Conservation (phyloP, 2,888 invertebrate genomes). For the Perizoma flavofasciatum region DNA sequence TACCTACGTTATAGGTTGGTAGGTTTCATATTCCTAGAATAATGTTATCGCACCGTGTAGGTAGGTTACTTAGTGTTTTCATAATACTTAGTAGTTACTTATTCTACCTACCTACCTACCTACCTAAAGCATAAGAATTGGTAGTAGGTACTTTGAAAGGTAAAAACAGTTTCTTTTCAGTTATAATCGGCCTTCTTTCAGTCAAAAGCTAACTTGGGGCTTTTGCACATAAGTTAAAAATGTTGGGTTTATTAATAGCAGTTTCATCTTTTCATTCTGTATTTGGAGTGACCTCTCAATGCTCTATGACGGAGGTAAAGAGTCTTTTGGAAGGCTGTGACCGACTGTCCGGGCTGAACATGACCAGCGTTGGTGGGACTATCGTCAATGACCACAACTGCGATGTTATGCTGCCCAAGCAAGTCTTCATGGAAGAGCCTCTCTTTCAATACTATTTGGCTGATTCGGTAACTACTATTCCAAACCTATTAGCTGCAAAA, state of each 20-base stretch:
- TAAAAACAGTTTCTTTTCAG: neutral
- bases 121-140: neutral
- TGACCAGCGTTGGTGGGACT: conserved; percentile 73
- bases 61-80: conserved; percentile 14
- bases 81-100: conserved; percentile 9
- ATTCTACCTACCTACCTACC: neutral
- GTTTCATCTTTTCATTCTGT: conserved; percentile 39
- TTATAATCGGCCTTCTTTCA: conserved; percentile 2
- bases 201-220: conserved; percentile 16
- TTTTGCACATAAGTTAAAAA: conserved; percentile 6
- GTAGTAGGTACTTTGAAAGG: neutral
- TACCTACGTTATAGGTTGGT: neutral
- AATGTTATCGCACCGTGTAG: conserved; percentile 24
- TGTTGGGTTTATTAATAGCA: conserved; percentile 32
- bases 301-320: conserved; percentile 63
- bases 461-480: conserved; percentile 56
- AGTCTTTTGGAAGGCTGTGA: conserved; percentile 73
- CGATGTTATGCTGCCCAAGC: conserved; percentile 73
- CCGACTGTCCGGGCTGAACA: conserved; percentile 64
- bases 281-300: conserved; percentile 48
- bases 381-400: conserved; percentile 78
- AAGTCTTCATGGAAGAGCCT: conserved; percentile 76
- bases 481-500: no score
- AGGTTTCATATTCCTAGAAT: neutral
- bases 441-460: conserved; percentile 67